phyloP scores from a whole-genome alignment of 1,140 invertebrate species.

The Calliphora vicina region DNA sequence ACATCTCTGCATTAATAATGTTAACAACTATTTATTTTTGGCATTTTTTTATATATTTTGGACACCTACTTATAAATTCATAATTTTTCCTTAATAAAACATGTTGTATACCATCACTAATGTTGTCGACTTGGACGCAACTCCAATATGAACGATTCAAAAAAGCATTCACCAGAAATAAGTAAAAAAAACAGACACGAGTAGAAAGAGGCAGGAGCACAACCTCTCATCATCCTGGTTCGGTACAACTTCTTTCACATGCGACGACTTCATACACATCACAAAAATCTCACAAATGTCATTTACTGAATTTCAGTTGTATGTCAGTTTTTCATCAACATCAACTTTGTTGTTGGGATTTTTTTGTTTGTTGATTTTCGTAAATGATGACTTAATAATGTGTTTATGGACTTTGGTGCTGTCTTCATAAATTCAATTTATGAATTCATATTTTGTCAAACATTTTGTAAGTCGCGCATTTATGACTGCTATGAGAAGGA shows the following conservation, averaged over 20 bases:
- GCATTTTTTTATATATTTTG: not conserved
- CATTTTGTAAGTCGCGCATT: conserved; percentile 34
- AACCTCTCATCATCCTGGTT: not conserved
- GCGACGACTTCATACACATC: not conserved
- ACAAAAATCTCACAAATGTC: conserved; percentile 27
- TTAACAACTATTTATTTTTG: not conserved
- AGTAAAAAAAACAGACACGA: not conserved
- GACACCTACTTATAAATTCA: conserved; percentile 31
- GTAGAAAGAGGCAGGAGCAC: not conserved
- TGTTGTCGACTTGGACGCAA: not conserved
- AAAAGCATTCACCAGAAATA: not conserved
- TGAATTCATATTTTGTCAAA: conserved; percentile 35
- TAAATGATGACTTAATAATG: conserved; percentile 34
- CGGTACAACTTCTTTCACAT: too few species aligned
- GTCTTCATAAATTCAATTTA: conserved; percentile 35
- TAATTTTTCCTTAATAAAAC: conserved; percentile 34
- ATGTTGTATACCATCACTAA: conserved; percentile 32
- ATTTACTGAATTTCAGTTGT: conserved; percentile 9
- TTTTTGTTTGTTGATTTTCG: not conserved
- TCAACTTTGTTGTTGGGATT: not conserved
- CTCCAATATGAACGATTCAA: not conserved
- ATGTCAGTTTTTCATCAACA: conserved; percentile 6
- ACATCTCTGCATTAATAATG: not conserved
- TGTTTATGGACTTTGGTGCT: conserved; percentile 31
- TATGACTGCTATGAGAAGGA: conserved; percentile 32